phyloP scores from a whole-genome alignment of 2,888 invertebrate species.

The Callimorpha dominula region DNA sequence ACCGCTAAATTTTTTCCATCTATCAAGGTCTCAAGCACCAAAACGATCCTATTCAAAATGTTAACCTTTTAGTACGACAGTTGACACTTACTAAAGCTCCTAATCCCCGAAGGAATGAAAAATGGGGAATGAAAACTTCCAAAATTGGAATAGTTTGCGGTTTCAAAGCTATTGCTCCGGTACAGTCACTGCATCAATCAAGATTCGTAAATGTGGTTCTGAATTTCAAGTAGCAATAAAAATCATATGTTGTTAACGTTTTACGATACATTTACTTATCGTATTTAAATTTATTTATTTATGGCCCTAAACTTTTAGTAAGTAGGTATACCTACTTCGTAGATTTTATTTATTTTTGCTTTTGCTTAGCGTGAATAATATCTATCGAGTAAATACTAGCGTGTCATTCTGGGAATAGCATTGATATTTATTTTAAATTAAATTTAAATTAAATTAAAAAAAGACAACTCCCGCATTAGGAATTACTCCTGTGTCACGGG shows the following conservation, averaged over 20 bases:
- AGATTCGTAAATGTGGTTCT: neutral
- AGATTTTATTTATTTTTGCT: too few species aligned
- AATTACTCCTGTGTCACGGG: too few species aligned
- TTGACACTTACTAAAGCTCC: slow-evolving; percentile 52
- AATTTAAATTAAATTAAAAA: too few species aligned
- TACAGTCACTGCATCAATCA: slow-evolving; percentile 43
- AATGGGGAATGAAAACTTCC: slow-evolving; percentile 66
- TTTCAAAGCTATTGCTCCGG: slow-evolving; percentile 51
- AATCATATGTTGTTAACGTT: neutral
- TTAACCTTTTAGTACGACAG: slow-evolving; percentile 53
- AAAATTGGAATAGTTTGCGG: slow-evolving; percentile 71
- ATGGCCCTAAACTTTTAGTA: neutral
- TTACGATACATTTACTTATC: neutral
- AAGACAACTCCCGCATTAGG: too few species aligned
- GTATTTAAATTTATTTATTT: neutral
- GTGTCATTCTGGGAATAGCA: neutral
- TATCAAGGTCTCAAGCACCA: slow-evolving; percentile 16
- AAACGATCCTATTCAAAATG: slow-evolving; percentile 34
- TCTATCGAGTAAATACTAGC: neutral
- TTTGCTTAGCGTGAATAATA: too few species aligned
- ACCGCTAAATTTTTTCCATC: neutral
- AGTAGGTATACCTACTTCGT: neutral
- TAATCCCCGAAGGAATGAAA: slow-evolving; percentile 69
- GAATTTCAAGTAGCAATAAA: neutral
- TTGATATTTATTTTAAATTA: too few species aligned